Percentiles rank a stretch among this genome's conserved stretches.
These are phyloP conservation scores for Atherinosoma microstoma DNA, from an alignment of 2,797 vertebrate genomes.

Conservation along the genomic window DNA sequence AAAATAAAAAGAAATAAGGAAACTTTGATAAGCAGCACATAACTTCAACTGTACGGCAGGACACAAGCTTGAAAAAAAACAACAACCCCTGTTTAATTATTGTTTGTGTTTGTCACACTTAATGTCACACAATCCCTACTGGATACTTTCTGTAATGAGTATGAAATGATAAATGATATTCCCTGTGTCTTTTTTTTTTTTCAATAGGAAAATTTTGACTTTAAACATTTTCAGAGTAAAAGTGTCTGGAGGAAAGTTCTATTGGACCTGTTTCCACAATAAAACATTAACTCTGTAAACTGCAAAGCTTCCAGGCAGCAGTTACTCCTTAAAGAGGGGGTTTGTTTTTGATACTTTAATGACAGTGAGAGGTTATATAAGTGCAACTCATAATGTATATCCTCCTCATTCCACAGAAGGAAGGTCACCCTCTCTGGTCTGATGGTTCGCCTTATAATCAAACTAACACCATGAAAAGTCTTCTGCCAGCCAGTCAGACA, in stretches of 20 bases:
- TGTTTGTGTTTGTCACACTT: neutral
- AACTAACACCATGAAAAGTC: conserved; percentile 70
- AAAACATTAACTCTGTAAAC: conserved; percentile 28
- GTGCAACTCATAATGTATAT: neutral
- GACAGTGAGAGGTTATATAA: conserved; percentile 4
- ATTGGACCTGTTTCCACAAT: neutral
- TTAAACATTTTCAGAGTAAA: neutral
- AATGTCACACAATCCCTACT: neutral
- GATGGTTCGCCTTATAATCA: conserved; percentile 84
- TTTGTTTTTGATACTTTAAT: conserved; percentile 43
- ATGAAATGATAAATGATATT: neutral
- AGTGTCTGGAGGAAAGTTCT: neutral
- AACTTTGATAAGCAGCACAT: no score
- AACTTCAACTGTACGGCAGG: neutral
- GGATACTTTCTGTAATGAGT: neutral
- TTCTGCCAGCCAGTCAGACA: conserved; percentile 84
- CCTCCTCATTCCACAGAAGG: conserved; percentile 76
- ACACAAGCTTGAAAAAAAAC: conserved; percentile 12
- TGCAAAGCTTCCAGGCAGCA: conserved; percentile 6
- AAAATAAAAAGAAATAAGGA: neutral
- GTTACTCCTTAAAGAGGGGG: conserved; percentile 41
- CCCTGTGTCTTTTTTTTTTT: neutral
- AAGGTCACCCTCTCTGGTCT: conserved; percentile 85
- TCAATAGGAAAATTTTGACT: neutral
- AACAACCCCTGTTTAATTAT: neutral